Evolutionary conservation across 2,888 invertebrate species (phyloP), one percentile per base, ranked within the genome.

Genomic region (Pecten maximus): DNA sequence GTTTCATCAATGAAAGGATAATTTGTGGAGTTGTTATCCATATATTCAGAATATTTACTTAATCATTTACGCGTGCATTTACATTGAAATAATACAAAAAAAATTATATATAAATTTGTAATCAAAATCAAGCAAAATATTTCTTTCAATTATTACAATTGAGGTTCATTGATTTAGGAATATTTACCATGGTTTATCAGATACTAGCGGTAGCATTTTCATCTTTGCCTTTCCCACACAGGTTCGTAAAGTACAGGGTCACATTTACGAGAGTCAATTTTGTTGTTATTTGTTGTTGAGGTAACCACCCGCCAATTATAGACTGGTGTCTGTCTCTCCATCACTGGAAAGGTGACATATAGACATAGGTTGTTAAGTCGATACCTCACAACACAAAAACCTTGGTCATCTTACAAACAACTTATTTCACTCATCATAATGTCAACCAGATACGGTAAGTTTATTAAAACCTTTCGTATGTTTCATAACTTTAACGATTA

Each of bases 211-310:
- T 50, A 60, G n/a, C 10, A 60, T n/a, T 60, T 60, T 60, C 60
- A 3, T n/a, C 74, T 28, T 74, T n/a, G 6, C 8, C 10, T 74
- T 74, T 74, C 74, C 74, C 74, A 74, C 74, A 74, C 74, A 74
- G 15, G 74, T 74, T 74, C 74, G 74, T 74, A 74, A 28, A 74
- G 74, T 74, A 74, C 74, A 74, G 10, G 12, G 35, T 15, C 74
- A 74, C 74, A 74, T 74, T 74, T 35, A 74, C 74, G 74, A 74
- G 28, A 74, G 35, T 15, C 35, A 74, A 74, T 74, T 74, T 74
- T 74, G 74, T 74, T 74, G 28, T 74, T 74, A 74, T 74, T 74
- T 74, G 74, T 28, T 74, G 28, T 74, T 35, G 74, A 28, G 35
- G 28, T 74, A 35, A 35, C 35, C 35, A 74, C 74, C 74, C 74